Evolutionary conservation across 2,888 invertebrate genomes (phyloP), one percentile per base, ranked within the genome.

Genomic region (Orchesella flavescens): DNA sequence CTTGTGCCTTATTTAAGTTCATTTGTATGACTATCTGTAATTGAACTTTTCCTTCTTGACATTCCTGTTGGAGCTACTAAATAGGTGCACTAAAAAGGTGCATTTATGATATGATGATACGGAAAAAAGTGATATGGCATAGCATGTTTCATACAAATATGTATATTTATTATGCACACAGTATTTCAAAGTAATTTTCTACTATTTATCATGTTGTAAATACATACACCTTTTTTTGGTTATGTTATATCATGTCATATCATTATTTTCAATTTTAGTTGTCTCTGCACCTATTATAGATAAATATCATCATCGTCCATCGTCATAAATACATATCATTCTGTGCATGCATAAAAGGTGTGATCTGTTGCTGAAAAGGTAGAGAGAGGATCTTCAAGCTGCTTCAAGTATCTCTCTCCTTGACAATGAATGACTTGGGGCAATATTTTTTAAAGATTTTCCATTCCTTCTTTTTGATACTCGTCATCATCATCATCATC

Each of bases 371-470:
- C 17, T 68, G 55, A 34, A 61, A 74, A 81, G 69, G 81, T 61
- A 80, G 81, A 65, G 68, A 74, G 61, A 44, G 66, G 55, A 69
- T 49, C 73, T 61, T 79, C 49, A 43, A 57, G 12, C 46, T 61
- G 24, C 73, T 61, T 79, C 49, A 43, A 57, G 12, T 57, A 61
- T 21, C 57, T 80, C 84, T 84, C 63, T 84, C 86, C 86, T 86
- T 86, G 86, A 86, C 86, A 86, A 83, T 86, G 86, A 83, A 84
- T 84, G 82, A 83, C 84, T 79, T 55, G 76, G 76, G 84, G 86
- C 86, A 49, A 84, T 79, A 83, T 83, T 61, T 71, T 68, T 83
- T 34, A 71, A 21, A 10, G 46, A 55, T 74, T 44, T 73, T 78
- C 53, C 66, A 83, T 73, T 83, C 75, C 77, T 46, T 66, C 17